Evolutionary conservation across 2,113 vertebrate genomes (phyloP).

Genomic region (Alouatta palliata): DNA sequence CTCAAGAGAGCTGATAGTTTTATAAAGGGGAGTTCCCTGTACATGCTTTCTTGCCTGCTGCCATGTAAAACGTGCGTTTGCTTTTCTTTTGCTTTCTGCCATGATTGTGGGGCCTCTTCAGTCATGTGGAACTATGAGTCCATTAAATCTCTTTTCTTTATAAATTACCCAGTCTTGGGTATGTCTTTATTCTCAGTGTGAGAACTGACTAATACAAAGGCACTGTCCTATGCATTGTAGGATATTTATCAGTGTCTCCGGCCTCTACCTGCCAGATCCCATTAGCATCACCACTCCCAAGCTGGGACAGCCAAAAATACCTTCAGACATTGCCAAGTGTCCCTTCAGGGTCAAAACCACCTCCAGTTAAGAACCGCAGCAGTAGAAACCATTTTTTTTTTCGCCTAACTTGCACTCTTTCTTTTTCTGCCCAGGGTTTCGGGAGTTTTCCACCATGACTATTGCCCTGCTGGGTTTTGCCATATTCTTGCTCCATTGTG

Average conservation of each 20-base stretch:
- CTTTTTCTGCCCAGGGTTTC: conserved; percentile 61
- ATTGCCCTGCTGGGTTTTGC: conserved; percentile 75
- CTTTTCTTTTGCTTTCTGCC: no score
- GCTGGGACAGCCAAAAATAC: neutral
- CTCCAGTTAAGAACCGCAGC: neutral
- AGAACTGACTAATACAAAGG: no score
- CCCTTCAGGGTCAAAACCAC: neutral
- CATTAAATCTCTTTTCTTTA: no score
- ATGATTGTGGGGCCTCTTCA: no score
- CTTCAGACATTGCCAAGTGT: neutral
- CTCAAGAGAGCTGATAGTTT: no score
- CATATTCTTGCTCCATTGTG: conserved; percentile 80
- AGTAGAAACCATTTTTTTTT: neutral
- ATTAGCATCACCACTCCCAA: neutral
- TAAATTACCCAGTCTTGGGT: no score
- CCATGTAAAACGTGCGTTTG: no score
- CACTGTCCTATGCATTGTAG: neutral
- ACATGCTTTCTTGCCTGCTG: no score
- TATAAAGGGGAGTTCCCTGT: no score
- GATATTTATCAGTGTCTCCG: neutral
- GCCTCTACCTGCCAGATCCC: neutral
- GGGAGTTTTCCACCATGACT: conserved; percentile 79
- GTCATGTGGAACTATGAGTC: no score
- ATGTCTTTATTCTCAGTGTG: no score
- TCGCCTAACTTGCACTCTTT: neutral